Conservation (phyloP, 2,888 invertebrate species). For the Pollenia amentaria region DNA sequence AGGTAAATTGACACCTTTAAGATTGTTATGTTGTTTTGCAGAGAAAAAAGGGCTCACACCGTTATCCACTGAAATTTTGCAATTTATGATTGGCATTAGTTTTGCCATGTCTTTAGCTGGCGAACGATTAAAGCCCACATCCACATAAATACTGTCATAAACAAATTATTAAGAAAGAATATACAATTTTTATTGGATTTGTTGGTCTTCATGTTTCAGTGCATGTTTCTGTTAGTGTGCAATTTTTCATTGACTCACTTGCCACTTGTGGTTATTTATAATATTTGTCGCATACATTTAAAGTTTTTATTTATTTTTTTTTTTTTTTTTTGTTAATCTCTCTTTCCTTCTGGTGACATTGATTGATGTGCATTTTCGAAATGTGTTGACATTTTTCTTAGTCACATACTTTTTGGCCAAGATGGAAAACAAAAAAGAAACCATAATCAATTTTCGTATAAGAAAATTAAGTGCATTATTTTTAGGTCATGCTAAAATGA, state of each 20-base stretch:
- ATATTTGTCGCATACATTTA: slow-evolving; percentile 46
- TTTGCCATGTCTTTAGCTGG: slow-evolving; percentile 18
- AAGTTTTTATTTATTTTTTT: no score
- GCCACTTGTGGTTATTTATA: slow-evolving; percentile 74
- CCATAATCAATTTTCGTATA: slow-evolving; percentile 64
- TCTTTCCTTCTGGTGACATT: slow-evolving; percentile 61
- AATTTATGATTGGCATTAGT: slow-evolving; percentile 71
- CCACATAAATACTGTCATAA: neutral
- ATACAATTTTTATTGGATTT: slow-evolving; percentile 47
- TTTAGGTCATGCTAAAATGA: slow-evolving; percentile 60
- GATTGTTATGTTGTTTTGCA: slow-evolving; percentile 12
- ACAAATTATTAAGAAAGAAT: neutral
- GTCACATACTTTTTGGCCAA: slow-evolving; percentile 67
- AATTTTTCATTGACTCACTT: slow-evolving; percentile 72
- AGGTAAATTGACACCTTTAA: slow-evolving; percentile 68
- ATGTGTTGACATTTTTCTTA: slow-evolving; percentile 74
- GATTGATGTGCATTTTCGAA: slow-evolving; percentile 72
- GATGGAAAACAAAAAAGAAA: slow-evolving; percentile 47
- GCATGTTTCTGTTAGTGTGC: slow-evolving; percentile 56
- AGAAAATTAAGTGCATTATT: slow-evolving; percentile 62
- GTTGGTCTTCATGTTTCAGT: slow-evolving; percentile 62
- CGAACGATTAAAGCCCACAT: slow-evolving; percentile 38
- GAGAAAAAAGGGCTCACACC: slow-evolving; percentile 64
- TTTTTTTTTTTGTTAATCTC: slow-evolving; percentile 33
- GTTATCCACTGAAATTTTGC: slow-evolving; percentile 45